phyloP scores from a whole-genome alignment of 2,888 invertebrate genomes.

The Caenorhabditis becei region DNA sequence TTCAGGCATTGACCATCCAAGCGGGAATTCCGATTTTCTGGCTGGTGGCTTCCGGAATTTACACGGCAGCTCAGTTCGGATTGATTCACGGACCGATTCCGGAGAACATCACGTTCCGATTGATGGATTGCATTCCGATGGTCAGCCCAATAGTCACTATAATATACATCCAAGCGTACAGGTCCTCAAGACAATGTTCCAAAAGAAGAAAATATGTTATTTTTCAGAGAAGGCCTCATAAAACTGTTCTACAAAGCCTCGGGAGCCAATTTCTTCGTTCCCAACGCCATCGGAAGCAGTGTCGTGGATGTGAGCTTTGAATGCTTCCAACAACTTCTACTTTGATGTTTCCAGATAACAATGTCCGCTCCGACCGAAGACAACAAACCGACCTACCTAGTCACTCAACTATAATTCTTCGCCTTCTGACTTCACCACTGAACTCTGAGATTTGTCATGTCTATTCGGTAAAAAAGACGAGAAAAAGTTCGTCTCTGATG shows the following conservation, averaged over 20 bases:
- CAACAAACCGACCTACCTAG: slow-evolving; percentile 9
- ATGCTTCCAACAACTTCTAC: no score
- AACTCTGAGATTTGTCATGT: not conserved
- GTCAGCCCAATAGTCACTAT: slow-evolving; percentile 39
- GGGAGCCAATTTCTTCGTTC: slow-evolving; percentile 22
- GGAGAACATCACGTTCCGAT: slow-evolving; percentile 50
- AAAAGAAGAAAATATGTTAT: not conserved
- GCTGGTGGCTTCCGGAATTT: slow-evolving; percentile 45
- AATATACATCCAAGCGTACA: slow-evolving; percentile 32
- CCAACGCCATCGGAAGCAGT: slow-evolving; percentile 18
- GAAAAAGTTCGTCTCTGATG: slow-evolving; percentile 11
- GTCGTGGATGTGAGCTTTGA: slow-evolving; percentile 39
- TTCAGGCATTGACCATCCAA: slow-evolving; percentile 47
- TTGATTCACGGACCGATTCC: slow-evolving; percentile 46
- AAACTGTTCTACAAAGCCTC: not conserved
- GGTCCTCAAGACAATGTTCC: not conserved
- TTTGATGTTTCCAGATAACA: not conserved
- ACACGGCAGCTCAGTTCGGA: slow-evolving; percentile 41
- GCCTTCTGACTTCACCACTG: not conserved
- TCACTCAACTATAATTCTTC: slow-evolving; percentile 28
- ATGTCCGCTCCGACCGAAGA: not conserved
- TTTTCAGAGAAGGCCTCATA: slow-evolving; percentile 29
- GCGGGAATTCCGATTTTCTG: slow-evolving; percentile 57
- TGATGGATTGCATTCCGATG: slow-evolving; percentile 57
- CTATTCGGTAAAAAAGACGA: not conserved